Evolutionary conservation across 2,888 invertebrate genomes (phyloP).

Genomic region (Melikaiella ostensackeni): DNA sequence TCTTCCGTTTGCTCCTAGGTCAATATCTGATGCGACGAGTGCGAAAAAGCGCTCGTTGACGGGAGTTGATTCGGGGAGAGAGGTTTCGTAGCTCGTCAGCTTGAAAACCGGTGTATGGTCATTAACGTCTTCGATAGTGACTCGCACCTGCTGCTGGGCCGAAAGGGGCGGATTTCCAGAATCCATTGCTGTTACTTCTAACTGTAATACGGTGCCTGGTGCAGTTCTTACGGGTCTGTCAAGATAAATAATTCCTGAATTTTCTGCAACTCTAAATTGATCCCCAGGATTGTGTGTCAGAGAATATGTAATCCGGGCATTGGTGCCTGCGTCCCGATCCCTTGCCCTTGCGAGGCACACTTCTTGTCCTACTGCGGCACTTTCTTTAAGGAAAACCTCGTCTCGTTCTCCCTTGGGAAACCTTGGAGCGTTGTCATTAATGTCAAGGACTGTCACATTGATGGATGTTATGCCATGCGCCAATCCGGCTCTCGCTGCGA

Average conservation of each 20-base stretch:
- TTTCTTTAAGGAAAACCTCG: constrained; percentile 89
- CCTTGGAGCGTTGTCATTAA: constrained; percentile 94
- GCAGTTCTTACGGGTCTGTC: constrained; percentile 88
- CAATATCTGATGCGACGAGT: constrained; percentile 92
- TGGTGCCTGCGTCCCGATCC: constrained; percentile 93
- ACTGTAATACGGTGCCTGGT: constrained; percentile 84
- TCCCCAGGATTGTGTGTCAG: constrained; percentile 88
- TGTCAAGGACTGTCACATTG: constrained; percentile 89
- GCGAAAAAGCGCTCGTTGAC: constrained; percentile 95
- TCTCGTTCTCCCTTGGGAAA: constrained; percentile 87
- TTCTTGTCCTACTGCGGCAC: constrained; percentile 95
- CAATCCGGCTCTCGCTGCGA: constrained; percentile 88
- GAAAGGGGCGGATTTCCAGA: constrained; percentile 87
- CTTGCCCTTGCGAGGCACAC: constrained; percentile 92
- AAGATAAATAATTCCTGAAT: constrained; percentile 93
- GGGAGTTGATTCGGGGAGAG: constrained; percentile 91
- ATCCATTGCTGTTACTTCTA: constrained; percentile 92
- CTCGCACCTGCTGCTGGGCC: constrained; percentile 85
- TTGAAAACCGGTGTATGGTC: constrained; percentile 97
- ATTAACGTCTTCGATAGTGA: constrained; percentile 92
- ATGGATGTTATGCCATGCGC: constrained; percentile 89
- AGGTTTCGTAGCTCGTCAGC: constrained; percentile 94
- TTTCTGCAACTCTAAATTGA: constrained; percentile 90
- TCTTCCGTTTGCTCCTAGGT: constrained; percentile 88
- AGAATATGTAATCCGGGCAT: constrained; percentile 90